A percentile compares a stretch with the other conserved stretches of the same genome.
phyloP scores from a whole-genome alignment of 2,888 invertebrate species.

The Tuberolachnus salignus region DNA sequence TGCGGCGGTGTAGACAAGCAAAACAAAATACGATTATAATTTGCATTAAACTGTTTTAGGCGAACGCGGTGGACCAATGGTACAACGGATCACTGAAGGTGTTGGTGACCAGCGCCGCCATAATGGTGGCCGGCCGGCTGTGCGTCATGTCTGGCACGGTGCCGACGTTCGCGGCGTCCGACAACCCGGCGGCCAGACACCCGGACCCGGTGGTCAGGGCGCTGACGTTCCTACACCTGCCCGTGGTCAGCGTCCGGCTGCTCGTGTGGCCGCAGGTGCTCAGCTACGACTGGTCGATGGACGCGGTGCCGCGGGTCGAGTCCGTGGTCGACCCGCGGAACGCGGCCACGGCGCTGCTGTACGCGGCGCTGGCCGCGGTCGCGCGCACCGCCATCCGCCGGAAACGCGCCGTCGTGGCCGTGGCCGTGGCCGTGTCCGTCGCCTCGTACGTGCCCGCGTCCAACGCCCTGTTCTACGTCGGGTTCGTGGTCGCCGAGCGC shows the following conservation, averaged over 20 bases:
- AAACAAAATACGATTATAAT: too few species aligned
- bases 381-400: constrained; percentile 16
- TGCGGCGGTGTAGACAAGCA: too few species aligned
- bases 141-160: constrained; percentile 74
- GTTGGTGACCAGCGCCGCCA: constrained; percentile 34
- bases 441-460: constrained; percentile 94
- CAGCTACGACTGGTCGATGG: constrained; percentile 99
- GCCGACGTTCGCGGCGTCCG: constrained; percentile 87
- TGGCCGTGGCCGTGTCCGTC: constrained; percentile 72
- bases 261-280: constrained; percentile 83
- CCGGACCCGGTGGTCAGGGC: constrained; percentile 78
- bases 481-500: constrained; percentile 95
- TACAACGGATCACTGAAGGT: constrained; percentile 41
- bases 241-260: constrained; percentile 86
- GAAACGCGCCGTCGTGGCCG: constrained; percentile 22
- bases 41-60: too few species aligned
- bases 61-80: not conserved
- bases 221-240: constrained; percentile 88
- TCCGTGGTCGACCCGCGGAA: constrained; percentile 80
- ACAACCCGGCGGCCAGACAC: constrained; percentile 91
- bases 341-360: constrained; percentile 76
- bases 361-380: constrained; percentile 63
- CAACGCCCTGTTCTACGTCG: constrained; percentile 95
- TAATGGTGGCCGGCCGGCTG: constrained; percentile 75
- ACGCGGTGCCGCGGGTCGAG: constrained; percentile 85